phyloP scores from a whole-genome alignment of 2,113 vertebrate genomes.

The Arvicanthis niloticus region DNA sequence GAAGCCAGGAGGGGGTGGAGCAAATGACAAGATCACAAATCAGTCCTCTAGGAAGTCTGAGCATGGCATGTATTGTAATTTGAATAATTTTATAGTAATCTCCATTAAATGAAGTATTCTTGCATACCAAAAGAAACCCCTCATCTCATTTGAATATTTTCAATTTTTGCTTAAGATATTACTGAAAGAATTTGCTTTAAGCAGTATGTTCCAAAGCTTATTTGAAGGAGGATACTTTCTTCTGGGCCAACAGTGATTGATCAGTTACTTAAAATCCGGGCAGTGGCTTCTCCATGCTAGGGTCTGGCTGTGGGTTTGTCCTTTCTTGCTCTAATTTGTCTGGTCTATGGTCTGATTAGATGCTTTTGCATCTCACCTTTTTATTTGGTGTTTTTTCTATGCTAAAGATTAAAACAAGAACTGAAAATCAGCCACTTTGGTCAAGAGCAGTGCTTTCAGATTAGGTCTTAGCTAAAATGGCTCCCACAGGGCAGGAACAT shows the following conservation, averaged over 20 bases:
- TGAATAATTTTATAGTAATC: neutral
- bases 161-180: constrained; percentile 16
- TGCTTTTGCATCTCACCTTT: neutral
- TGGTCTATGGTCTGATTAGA: constrained; percentile 13
- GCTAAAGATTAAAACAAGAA: constrained; percentile 27
- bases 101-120: neutral
- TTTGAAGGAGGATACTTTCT: neutral
- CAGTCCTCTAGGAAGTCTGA: neutral
- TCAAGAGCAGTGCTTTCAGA: constrained; percentile 27
- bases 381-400: neutral
- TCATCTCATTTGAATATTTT: constrained; percentile 6
- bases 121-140: neutral
- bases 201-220: neutral
- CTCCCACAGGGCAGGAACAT: neutral
- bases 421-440: constrained; percentile 48
- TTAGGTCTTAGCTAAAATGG: neutral
- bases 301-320: neutral
- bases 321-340: constrained; percentile 37
- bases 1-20: neutral
- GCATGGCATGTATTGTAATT: neutral
- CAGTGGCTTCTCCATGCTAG: neutral
- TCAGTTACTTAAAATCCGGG: neutral
- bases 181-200: constrained; percentile 12
- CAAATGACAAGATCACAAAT: neutral
- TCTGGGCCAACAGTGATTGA: neutral